phyloP scores from a whole-genome alignment of 2,113 vertebrate species.

The Corythoichthys intestinalis region DNA sequence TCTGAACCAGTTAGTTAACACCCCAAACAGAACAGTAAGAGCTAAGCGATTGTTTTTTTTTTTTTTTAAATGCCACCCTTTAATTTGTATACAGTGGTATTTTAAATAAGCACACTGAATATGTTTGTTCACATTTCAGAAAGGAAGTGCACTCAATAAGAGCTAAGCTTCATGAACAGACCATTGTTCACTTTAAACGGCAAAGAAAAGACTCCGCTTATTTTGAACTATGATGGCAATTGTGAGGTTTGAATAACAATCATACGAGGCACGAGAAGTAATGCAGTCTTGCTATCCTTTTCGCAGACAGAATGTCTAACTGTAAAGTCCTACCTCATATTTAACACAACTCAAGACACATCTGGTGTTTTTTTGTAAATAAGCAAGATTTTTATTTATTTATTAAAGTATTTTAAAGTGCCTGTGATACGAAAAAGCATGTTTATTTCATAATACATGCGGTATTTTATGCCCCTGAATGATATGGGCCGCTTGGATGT shows the following conservation, averaged over 20 bases:
- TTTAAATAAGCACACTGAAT: neutral
- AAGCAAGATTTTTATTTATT: neutral
- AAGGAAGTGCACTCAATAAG: constrained; percentile 16
- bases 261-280: constrained; percentile 26
- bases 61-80: neutral
- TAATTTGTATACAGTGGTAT: constrained; percentile 4
- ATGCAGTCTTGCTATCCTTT: constrained; percentile 2
- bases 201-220: constrained; percentile 13
- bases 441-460: too few relatives aligned
- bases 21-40: constrained; percentile 11
- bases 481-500: too few relatives aligned
- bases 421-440: too few relatives aligned
- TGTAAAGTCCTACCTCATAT: neutral
- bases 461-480: too few relatives aligned
- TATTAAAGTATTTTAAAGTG: too few relatives aligned
- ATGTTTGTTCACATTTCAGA: neutral
- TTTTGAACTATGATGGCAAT: constrained; percentile 26
- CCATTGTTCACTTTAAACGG: constrained; percentile 5
- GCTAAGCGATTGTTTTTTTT: constrained; percentile 1
- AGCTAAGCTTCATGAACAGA: constrained; percentile 13
- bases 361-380: too few relatives aligned
- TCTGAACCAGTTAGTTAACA: constrained; percentile 26
- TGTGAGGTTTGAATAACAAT: constrained; percentile 29
- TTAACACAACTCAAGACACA: neutral
- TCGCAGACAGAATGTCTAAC: neutral